Evolutionary conservation across 2,113 vertebrate species (phyloP).

Genomic region (Cacatua alba): DNA sequence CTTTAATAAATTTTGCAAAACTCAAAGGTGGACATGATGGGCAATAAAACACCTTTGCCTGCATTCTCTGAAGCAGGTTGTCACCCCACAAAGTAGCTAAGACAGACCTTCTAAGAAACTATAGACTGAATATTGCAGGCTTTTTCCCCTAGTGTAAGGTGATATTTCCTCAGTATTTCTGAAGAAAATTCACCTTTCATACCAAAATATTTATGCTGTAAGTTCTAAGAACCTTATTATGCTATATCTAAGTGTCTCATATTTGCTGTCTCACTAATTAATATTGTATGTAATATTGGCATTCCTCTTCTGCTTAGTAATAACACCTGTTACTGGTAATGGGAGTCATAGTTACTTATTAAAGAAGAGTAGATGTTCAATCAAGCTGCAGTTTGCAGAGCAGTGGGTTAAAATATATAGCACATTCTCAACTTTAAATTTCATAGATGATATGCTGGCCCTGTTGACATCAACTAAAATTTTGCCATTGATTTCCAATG

Average conservation of each 20-base stretch:
- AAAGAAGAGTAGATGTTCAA: neutral
- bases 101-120: neutral
- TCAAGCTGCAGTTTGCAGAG: neutral
- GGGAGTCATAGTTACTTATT: neutral
- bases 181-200: neutral
- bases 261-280: neutral
- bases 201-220: neutral
- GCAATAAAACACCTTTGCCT: neutral
- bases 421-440: neutral
- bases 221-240: neutral
- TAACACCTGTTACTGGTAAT: too few species aligned
- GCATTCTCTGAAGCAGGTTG: fast-evolving
- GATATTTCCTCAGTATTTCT: neutral
- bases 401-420: constrained; percentile 25
- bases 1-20: neutral
- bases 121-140: neutral
- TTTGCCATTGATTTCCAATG: constrained; percentile 49
- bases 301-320: too few species aligned
- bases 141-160: neutral
- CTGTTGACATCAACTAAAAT: constrained; percentile 24
- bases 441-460: neutral
- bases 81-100: neutral
- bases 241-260: neutral
- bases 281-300: too few species aligned
- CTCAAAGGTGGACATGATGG: neutral